A percentile compares a stretch with the other conserved stretches of the same genome.
Evolutionary conservation across 2,797 vertebrate species (phyloP).

Genomic region (Masticophis lateralis): DNA sequence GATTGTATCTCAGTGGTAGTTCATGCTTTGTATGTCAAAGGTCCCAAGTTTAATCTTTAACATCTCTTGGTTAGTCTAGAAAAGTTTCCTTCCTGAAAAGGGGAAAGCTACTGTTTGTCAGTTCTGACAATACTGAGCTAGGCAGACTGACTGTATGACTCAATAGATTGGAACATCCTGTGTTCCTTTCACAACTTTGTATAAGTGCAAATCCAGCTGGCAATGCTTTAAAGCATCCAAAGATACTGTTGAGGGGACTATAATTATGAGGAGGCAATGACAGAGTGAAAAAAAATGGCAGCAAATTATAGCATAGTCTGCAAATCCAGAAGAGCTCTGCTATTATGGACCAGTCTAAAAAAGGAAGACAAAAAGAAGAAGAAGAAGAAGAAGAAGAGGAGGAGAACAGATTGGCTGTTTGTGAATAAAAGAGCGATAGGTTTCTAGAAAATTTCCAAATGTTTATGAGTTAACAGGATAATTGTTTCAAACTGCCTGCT

Average conservation of each 20-base stretch:
- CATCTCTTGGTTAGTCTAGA: neutral
- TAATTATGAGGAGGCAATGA: neutral
- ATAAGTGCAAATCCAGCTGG: neutral
- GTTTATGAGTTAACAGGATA: neutral
- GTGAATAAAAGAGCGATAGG: neutral
- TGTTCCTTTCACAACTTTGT: neutral
- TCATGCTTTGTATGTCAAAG: neutral
- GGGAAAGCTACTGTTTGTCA: neutral
- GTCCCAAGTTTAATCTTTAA: neutral
- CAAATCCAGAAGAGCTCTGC: neutral
- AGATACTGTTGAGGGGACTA: neutral
- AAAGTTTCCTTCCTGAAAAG: neutral
- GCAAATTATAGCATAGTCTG: neutral
- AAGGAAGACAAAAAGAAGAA: too few species aligned
- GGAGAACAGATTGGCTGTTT: neutral
- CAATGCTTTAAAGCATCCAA: neutral
- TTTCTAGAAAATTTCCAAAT: neutral
- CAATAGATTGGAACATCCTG: neutral
- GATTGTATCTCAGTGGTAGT: neutral
- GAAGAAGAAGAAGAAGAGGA: too few species aligned
- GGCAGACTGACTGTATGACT: neutral
- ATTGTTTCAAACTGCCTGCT: conserved; percentile 12
- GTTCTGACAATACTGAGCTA: neutral
- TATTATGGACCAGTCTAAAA: neutral
- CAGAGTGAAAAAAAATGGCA: neutral